Percentiles rank a stretch among this genome's conserved stretches.
Evolutionary conservation across 37 sponge, comb jelly and placozoan genomes (phyloP).

Genomic region (Halisarca cf. caerulea): DNA sequence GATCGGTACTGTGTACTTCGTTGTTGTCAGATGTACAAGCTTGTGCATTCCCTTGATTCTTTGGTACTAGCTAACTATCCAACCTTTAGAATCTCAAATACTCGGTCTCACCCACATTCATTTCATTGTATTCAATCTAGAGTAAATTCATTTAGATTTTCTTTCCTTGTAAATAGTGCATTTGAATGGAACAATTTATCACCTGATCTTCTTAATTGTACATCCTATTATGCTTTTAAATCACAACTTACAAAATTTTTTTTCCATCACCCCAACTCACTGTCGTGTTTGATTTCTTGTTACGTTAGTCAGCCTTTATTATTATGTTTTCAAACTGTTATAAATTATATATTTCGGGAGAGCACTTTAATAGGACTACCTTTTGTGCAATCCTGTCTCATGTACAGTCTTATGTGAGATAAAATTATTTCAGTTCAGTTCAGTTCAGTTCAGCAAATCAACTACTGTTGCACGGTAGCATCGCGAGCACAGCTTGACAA

Average conservation of each 20-base stretch:
- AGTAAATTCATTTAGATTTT: neutral
- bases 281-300: too few relatives aligned
- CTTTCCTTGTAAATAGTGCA: neutral
- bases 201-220: neutral
- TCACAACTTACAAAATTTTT: too few relatives aligned
- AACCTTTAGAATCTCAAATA: neutral
- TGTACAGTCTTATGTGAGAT: neutral
- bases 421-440: constrained; percentile 7
- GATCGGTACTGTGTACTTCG: neutral
- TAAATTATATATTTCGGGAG: neutral
- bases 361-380: neutral
- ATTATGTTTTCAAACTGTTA: too few relatives aligned
- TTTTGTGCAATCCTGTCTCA: constrained; percentile 2
- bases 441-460: too few relatives aligned
- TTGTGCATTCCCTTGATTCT: neutral
- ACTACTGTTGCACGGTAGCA: too few relatives aligned
- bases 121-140: too few relatives aligned
- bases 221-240: neutral
- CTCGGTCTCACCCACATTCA: neutral
- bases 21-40: neutral
- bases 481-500: too few relatives aligned
- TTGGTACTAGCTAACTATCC: neutral
- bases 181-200: neutral
- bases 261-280: too few relatives aligned
- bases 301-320: too few relatives aligned